Conservation (phyloP, 2,797 vertebrate genomes). For the Phaenicophaeus curvirostris region DNA sequence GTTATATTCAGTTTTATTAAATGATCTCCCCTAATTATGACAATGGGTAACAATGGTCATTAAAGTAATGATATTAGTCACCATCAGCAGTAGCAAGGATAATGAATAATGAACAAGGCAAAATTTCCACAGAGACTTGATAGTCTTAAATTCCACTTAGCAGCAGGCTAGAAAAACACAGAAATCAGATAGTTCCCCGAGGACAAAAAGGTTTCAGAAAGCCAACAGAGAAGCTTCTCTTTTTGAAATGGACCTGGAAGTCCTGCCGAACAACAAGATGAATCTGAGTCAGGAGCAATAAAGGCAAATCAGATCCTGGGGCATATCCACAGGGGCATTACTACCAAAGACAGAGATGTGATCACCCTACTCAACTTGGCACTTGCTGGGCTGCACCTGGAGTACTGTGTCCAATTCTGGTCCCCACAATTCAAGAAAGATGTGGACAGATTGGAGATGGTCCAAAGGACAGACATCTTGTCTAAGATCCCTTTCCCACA, state of each 20-base stretch:
- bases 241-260: neutral
- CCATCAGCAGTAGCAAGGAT: conserved; percentile 1
- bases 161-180: neutral
- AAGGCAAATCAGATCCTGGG: neutral
- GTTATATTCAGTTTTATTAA: conserved; percentile 42
- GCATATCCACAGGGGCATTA: too few relatives aligned
- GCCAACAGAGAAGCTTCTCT: neutral
- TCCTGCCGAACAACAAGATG: neutral
- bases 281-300: neutral
- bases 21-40: conserved; percentile 63
- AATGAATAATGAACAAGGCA: conserved; percentile 54
- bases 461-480: neutral
- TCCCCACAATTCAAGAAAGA: too few relatives aligned
- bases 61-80: conserved; percentile 70
- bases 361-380: too few relatives aligned
- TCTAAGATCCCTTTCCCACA: neutral
- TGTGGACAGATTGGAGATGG: too few relatives aligned
- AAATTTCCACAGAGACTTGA: conserved; percentile 13
- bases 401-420: too few relatives aligned
- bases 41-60: conserved; percentile 56
- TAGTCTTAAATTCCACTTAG: neutral
- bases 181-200: neutral
- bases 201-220: neutral
- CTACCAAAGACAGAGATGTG: too few relatives aligned
- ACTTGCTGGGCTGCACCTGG: too few relatives aligned